phyloP scores from a whole-genome alignment of 2,113 vertebrate genomes.

The Otolemur garnettii region DNA sequence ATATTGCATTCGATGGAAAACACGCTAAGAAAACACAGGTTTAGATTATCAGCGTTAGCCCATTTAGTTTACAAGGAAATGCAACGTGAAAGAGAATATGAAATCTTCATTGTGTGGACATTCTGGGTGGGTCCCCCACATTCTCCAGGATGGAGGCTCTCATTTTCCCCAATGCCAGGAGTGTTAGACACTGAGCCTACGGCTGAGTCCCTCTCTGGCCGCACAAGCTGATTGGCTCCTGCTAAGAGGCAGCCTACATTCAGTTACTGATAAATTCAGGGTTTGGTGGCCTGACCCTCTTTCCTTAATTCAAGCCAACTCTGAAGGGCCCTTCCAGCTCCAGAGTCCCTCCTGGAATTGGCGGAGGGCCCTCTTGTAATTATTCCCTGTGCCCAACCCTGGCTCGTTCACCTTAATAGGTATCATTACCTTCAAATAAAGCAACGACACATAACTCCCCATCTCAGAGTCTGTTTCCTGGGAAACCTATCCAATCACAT shows the following conservation, averaged over 20 bases:
- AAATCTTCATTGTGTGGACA: too few relatives aligned
- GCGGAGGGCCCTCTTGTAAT: not conserved
- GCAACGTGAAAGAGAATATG: not conserved
- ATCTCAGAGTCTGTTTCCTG: conserved; percentile 64
- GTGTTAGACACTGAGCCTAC: not conserved
- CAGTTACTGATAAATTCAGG: not conserved
- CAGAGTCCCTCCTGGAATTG: not conserved
- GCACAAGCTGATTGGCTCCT: not conserved
- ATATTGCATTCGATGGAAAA: not conserved
- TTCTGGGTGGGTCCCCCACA: not conserved
- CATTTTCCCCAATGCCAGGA: not conserved
- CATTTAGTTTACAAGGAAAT: not conserved
- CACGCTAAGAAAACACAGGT: not conserved
- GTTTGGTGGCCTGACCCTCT: not conserved
- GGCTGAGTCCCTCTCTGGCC: not conserved
- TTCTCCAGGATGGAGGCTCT: not conserved
- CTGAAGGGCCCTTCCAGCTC: not conserved
- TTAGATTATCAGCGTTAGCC: not conserved
- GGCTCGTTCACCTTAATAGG: conserved; percentile 8
- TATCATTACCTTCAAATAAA: conserved; percentile 45
- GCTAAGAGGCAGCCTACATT: not conserved
- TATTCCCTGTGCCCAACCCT: not conserved
- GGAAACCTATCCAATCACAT: conserved; percentile 50
- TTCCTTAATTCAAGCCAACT: not conserved
- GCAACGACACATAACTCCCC: not conserved